Percentiles rank a stretch among this genome's conserved stretches.
Evolutionary conservation across 2,888 invertebrate genomes (phyloP).

Genomic region (Sinelater perroti): DNA sequence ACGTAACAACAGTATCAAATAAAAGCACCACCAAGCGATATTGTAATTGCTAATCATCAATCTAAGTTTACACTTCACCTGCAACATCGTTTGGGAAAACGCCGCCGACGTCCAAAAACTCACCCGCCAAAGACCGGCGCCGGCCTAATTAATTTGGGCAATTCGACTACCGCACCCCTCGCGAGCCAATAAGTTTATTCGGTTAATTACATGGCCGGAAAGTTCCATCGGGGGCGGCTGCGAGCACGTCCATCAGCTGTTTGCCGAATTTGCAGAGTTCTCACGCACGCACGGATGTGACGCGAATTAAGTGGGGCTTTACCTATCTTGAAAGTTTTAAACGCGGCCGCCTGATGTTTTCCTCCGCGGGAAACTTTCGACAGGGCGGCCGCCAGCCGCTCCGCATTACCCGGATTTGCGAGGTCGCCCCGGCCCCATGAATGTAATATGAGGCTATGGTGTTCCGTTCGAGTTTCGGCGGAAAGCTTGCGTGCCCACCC

Average conservation of each 20-base stretch:
- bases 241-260: slow-evolving; percentile 21
- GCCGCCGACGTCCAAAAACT: background rate
- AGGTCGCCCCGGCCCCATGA: slow-evolving; percentile 18
- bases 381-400: slow-evolving; percentile 9
- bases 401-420: slow-evolving; percentile 19
- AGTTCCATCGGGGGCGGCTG: slow-evolving; percentile 15
- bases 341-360: slow-evolving; percentile 22
- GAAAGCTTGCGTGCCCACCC: too few species aligned
- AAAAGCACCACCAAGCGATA: too few species aligned
- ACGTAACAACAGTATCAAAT: too few species aligned
- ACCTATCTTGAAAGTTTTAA: slow-evolving; percentile 23
- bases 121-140: background rate
- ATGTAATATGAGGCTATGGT: slow-evolving; percentile 23
- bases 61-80: too few species aligned
- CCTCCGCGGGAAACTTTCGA: slow-evolving; percentile 14
- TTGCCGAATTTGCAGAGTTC: slow-evolving; percentile 12
- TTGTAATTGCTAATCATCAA: too few species aligned
- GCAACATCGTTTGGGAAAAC: background rate
- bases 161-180: slow-evolving; percentile 12
- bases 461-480: slow-evolving; percentile 16
- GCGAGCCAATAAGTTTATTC: background rate
- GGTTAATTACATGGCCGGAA: slow-evolving; percentile 20
- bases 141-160: background rate
- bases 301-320: slow-evolving; percentile 13
- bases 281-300: slow-evolving; percentile 22